A percentile compares a stretch with the other conserved stretches of the same genome.
Evolutionary conservation across 2,113 vertebrate species (phyloP).

Genomic region (Pseudolaguvia tuberculata): DNA sequence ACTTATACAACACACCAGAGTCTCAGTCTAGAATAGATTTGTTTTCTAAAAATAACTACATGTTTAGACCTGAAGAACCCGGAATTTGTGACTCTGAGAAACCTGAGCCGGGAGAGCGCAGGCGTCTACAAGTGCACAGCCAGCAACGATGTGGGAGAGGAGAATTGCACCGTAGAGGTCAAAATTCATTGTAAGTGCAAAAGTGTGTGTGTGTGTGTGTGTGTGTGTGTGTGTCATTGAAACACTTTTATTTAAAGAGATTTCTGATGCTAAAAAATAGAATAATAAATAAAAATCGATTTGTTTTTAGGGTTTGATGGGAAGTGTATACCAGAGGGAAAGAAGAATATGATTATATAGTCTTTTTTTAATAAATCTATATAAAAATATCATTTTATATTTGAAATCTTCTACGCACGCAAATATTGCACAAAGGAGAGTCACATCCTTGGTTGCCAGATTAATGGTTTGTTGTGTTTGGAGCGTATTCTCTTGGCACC

Average conservation of each 20-base stretch:
- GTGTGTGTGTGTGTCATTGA: background rate
- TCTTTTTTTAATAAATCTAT: too few species aligned
- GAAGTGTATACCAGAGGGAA: too few species aligned
- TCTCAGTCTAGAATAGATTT: background rate
- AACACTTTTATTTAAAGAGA: background rate
- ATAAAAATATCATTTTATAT: too few species aligned
- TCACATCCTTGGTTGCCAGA: background rate
- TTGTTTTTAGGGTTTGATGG: too few species aligned
- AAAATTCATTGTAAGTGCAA: constrained; percentile 80
- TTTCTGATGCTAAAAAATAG: background rate
- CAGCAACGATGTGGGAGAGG: constrained; percentile 82
- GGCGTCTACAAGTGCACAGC: constrained; percentile 84
- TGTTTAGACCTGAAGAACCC: constrained; percentile 75
- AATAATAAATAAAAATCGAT: too few species aligned
- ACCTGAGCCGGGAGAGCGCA: constrained; percentile 72
- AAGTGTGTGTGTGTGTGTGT: background rate
- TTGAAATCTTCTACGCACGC: background rate
- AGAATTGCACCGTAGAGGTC: constrained; percentile 80
- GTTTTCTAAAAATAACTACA: background rate
- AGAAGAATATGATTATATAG: too few species aligned
- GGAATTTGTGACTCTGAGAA: constrained; percentile 78
- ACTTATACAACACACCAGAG: background rate
- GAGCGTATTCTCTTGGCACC: constrained; percentile 26
- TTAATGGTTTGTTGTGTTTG: constrained; percentile 36
- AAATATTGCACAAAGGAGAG: background rate